Base-by-base conservation (phyloP, 2,888 invertebrate species). In the Perizoma flavofasciatum region DNA sequence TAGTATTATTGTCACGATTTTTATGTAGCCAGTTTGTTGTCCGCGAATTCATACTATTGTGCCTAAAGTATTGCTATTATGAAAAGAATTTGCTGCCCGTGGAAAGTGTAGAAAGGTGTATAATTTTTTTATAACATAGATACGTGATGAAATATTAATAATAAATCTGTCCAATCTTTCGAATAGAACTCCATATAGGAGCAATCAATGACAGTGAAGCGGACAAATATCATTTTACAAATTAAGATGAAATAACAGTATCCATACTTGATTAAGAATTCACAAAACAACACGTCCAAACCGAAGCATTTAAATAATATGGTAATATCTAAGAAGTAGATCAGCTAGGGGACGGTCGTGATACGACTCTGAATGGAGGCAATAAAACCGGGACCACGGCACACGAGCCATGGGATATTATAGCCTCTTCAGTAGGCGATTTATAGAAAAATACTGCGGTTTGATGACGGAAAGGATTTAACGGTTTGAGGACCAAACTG, bases 261-360 rank as follows among this genome's bases (percentile, higher is more conserved):
- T 10, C 9, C 35, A 39, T 22, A 44, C 49, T 22, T 33, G 6
- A 47, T 49, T 56, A 49, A 43, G 49, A 10, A 52, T 55, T 49
- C 58, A 49, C 44, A 53, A 57, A 59, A 53, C 49, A 58, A 52
- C 53, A 55, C 56, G 48, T 55, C 32, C 34, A 49, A 64, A 57
- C 47, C 55, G 53, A 57, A 54, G 50, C 50, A 57, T 55, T 50
- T 55, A 52, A 59, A 63, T 61, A 64, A 55, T 55, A 59, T 57
- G 61, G 59, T 58, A 66, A 60, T 61, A 57, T 48, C 8, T 43
- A 11, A 59, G 64, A 59, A 64, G 57, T 55, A 59, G 63, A 63
- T 64, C 61, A 63, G 43, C 45, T 11, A 53, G 54, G 53, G 61
- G 56, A 55, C 50, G 47, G 1, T 41, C 61, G 61, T 53, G 61